Evolutionary conservation across 2,797 vertebrate species (phyloP).

Genomic region (Xiphophorus birchmanni): DNA sequence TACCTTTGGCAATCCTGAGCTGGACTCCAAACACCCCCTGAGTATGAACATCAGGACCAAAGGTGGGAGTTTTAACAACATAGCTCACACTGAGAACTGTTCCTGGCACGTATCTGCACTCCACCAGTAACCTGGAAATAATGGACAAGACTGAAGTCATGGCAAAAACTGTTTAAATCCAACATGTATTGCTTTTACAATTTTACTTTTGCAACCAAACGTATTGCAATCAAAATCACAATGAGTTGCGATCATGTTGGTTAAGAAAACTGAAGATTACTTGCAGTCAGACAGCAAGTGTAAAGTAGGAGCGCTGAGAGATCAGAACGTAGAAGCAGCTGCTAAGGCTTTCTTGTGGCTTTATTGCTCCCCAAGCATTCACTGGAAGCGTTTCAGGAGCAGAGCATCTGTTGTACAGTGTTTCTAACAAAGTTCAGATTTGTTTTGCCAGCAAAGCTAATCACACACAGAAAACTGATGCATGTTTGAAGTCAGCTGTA

Average conservation of each 20-base stretch:
- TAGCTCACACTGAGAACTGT: constrained; percentile 73
- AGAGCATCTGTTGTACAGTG: constrained; percentile 14
- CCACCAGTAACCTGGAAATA: constrained; percentile 76
- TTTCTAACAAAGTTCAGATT: constrained; percentile 6
- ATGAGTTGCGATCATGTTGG: not conserved
- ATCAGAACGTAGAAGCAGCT: not conserved
- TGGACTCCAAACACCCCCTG: constrained; percentile 82
- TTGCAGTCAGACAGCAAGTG: not conserved
- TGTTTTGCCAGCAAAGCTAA: constrained; percentile 5
- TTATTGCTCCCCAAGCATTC: constrained; percentile 2
- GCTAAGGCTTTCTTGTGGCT: constrained; percentile 1
- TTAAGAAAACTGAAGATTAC: not conserved
- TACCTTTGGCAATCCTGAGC: constrained; percentile 82
- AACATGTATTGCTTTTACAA: not conserved
- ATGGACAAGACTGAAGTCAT: not conserved
- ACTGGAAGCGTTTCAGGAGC: constrained; percentile 7
- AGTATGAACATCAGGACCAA: constrained; percentile 73
- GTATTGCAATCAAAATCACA: not conserved
- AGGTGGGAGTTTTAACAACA: constrained; percentile 79
- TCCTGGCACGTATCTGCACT: constrained; percentile 77
- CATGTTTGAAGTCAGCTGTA: not conserved
- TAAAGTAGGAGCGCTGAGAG: not conserved
- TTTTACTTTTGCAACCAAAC: not conserved
- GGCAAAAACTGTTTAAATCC: not conserved
- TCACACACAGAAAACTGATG: not conserved